phyloP scores from a whole-genome alignment of 2,888 invertebrate genomes.

The Polydesmus complanatus region DNA sequence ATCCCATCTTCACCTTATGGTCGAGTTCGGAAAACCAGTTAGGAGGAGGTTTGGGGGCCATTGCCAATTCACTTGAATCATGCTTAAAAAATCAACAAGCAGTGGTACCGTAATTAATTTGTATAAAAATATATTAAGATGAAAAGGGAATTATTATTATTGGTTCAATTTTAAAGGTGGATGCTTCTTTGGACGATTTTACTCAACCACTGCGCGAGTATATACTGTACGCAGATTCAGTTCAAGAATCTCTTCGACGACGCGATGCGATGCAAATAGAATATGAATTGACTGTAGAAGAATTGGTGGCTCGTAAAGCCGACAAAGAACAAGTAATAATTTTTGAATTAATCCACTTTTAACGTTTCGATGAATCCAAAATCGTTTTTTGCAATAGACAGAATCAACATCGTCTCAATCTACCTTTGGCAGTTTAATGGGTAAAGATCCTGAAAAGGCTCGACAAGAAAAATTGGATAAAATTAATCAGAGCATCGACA shows the following conservation, averaged over 20 bases:
- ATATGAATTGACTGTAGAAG: slow-evolving; percentile 48
- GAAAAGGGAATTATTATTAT: neutral
- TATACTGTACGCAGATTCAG: slow-evolving; percentile 49
- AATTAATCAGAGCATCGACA: slow-evolving; percentile 27
- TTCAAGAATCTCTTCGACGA: slow-evolving; percentile 47
- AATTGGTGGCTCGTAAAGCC: slow-evolving; percentile 43
- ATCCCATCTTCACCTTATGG: slow-evolving; percentile 48
- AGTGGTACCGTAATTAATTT: slow-evolving; percentile 23
- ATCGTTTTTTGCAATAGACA: slow-evolving; percentile 6
- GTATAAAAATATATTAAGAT: neutral
- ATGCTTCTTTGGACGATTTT: neutral
- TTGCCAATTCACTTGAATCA: slow-evolving; percentile 29
- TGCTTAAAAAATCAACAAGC: slow-evolving; percentile 27
- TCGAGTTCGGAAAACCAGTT: slow-evolving; percentile 39
- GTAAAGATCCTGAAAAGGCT: slow-evolving; percentile 43
- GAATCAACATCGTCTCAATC: slow-evolving; percentile 21
- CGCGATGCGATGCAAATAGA: slow-evolving; percentile 49
- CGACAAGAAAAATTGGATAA: slow-evolving; percentile 38
- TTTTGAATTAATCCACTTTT: neutral
- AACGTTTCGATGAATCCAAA: neutral
- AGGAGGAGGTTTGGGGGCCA: slow-evolving; percentile 24
- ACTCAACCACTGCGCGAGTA: slow-evolving; percentile 43
- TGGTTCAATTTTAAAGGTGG: slow-evolving; percentile 3
- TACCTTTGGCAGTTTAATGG: slow-evolving; percentile 38
- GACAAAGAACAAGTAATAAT: slow-evolving; percentile 46